Percentiles rank a stretch among this genome's conserved stretches.
phyloP scores from a whole-genome alignment of 2,113 vertebrate genomes.

The Gasterosteus aculeatus region DNA sequence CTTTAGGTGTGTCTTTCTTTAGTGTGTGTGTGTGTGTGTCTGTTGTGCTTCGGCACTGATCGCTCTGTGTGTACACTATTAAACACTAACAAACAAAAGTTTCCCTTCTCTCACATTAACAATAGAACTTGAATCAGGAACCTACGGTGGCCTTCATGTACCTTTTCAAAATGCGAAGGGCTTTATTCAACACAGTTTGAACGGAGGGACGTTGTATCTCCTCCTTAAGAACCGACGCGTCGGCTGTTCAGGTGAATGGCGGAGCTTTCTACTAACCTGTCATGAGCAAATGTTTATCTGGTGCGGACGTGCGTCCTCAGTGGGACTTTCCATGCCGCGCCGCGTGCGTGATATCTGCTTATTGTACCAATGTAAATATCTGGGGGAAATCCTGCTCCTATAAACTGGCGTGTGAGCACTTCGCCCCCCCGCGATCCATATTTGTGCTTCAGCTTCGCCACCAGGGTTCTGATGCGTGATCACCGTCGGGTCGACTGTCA shows the following conservation, averaged over 20 bases:
- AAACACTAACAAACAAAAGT: too few relatives aligned
- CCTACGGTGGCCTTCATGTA: too few relatives aligned
- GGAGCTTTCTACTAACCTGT: not conserved
- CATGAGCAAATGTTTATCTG: not conserved
- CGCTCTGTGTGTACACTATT: not conserved
- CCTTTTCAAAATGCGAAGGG: too few relatives aligned
- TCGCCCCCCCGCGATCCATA: not conserved
- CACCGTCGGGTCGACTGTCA: not conserved
- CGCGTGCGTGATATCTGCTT: not conserved
- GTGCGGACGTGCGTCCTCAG: not conserved
- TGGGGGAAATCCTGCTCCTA: not conserved
- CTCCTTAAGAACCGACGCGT: not conserved
- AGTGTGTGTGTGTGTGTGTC: not conserved
- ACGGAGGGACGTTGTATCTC: not conserved
- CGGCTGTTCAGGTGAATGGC: not conserved
- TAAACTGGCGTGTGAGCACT: not conserved
- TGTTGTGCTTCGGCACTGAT: not conserved
- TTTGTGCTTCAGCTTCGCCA: not conserved
- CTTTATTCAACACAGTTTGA: not conserved
- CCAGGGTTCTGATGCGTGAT: not conserved
- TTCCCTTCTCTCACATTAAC: too few relatives aligned
- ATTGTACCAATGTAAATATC: not conserved
- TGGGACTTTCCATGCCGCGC: not conserved
- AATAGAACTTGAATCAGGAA: too few relatives aligned
- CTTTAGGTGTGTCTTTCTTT: conserved; percentile 33